These are phyloP conservation scores for Philereme vetulata DNA, from an alignment of 2,888 invertebrate genomes.

Conservation along the genomic window DNA sequence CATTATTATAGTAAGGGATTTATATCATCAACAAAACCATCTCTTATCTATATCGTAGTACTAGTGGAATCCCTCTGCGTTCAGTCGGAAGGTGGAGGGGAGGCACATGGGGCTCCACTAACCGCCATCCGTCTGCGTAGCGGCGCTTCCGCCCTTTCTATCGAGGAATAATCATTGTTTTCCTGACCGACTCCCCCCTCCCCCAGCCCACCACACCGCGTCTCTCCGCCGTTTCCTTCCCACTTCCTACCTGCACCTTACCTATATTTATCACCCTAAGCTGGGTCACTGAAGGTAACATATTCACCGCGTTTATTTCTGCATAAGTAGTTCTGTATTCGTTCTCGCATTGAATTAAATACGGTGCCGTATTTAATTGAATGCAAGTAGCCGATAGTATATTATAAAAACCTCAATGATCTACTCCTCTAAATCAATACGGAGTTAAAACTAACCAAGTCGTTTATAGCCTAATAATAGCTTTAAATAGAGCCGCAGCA, in stretches of 20 bases:
- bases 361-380: too few relatives aligned
- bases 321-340: neutral
- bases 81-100: too few relatives aligned
- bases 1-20: too few relatives aligned
- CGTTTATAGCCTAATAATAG: too few relatives aligned
- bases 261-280: constrained; percentile 19
- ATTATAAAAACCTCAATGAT: too few relatives aligned
- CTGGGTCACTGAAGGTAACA: constrained; percentile 19
- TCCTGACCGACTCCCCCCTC: constrained; percentile 15
- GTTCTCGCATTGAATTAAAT: neutral
- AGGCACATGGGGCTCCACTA: neutral
- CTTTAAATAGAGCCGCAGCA: neutral
- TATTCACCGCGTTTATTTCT: constrained; percentile 11
- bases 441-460: too few relatives aligned
- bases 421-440: too few relatives aligned
- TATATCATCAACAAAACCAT: too few relatives aligned
- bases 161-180: constrained; percentile 23
- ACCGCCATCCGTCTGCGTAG: constrained; percentile 23
- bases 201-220: neutral
- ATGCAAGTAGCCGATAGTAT: too few relatives aligned
- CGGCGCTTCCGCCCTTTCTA: constrained; percentile 26
- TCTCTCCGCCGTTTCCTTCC: neutral
- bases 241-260: constrained; percentile 15
- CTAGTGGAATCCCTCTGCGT: too few relatives aligned
- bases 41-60: too few relatives aligned